Base-by-base conservation (phyloP, 1,140 invertebrate species). In the Zaprionus vittiger region DNA sequence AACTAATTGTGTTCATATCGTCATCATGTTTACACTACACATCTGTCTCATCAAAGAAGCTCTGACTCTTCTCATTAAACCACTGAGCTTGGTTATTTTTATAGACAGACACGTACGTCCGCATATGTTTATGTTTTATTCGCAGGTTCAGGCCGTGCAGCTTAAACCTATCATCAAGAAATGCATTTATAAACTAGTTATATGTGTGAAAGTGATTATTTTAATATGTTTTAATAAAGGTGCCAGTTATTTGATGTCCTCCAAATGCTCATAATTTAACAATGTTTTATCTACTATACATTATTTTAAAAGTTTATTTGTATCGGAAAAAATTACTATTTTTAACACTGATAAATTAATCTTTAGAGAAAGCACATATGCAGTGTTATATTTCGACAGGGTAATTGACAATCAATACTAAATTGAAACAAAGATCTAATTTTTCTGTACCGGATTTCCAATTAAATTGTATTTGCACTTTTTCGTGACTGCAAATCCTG, bases 131-230 rank as follows among this genome's bases (percentile, higher is more conserved):
- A 64, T 28, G 34, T 55, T 66, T 41, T 72, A 44, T 17, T 67
- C 61, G 70, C 67, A 68, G 64, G 72, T 81, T 67, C 54, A 56
- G 41, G 66, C 59, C 69, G 65, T 66, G 68, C 73, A 73, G 41
- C 70, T 65, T 71, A 34, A 49, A 38, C 49, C 64, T 37, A 62
- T 66, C 69, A 81, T 60, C 75, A 62, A 67, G 64, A 69, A 79
- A 57, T 78, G 77, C 85, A 87, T 87, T 87, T 83, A 87, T 83
- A 72, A 41, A 57, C 31, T 77, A 72, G 38, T 76, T 62, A 56
- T 70, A 62, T 56, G 60, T 62, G 56, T 72, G 49, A 49, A 56
- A 67, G 37, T 76, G 44, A 55, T 66, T 73, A 26, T 55, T 71
- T 71, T 71, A 52, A 69, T 71, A 71, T 49, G 31, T 71, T 70